phyloP scores from a whole-genome alignment of 2,888 invertebrate genomes.

The Cerastis leucographa region DNA sequence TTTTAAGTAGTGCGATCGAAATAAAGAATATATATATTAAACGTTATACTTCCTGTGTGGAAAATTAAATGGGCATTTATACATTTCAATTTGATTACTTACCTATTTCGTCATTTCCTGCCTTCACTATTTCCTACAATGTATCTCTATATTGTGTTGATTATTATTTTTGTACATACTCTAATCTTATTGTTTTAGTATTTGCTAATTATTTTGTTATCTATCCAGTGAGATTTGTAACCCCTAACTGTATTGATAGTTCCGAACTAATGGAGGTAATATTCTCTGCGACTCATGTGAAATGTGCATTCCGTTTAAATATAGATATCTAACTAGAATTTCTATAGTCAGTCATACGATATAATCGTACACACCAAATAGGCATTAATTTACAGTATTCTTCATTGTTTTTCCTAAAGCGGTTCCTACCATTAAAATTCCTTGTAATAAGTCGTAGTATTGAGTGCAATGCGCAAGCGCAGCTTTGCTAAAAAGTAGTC shows the following conservation, averaged over 20 bases:
- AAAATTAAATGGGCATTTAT: constrained; percentile 87
- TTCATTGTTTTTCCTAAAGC: constrained; percentile 21
- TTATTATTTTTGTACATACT: constrained; percentile 81
- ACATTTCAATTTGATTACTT: constrained; percentile 82
- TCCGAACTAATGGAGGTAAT: constrained; percentile 58
- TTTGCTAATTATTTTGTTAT: constrained; percentile 73
- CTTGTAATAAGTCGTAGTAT: not conserved
- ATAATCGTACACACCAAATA: constrained; percentile 43
- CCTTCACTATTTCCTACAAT: constrained; percentile 82
- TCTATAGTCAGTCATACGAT: constrained; percentile 38
- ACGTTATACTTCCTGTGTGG: constrained; percentile 82
- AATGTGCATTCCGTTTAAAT: constrained; percentile 65
- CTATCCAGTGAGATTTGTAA: constrained; percentile 79
- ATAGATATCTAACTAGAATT: constrained; percentile 49
- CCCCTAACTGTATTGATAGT: constrained; percentile 49
- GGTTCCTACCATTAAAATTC: constrained; percentile 8
- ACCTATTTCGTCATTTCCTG: constrained; percentile 76
- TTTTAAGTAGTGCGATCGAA: constrained; percentile 84
- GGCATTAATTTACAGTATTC: constrained; percentile 37
- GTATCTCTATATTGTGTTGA: constrained; percentile 79
- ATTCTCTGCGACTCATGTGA: constrained; percentile 57
- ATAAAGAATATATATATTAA: constrained; percentile 84
- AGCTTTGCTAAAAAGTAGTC: not conserved
- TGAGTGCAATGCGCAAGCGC: not conserved
- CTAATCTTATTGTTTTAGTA: constrained; percentile 63